A percentile compares a stretch with the other conserved stretches of the same genome.
phyloP scores from a whole-genome alignment of 2,113 vertebrate genomes.

The Dissostichus mawsoni region DNA sequence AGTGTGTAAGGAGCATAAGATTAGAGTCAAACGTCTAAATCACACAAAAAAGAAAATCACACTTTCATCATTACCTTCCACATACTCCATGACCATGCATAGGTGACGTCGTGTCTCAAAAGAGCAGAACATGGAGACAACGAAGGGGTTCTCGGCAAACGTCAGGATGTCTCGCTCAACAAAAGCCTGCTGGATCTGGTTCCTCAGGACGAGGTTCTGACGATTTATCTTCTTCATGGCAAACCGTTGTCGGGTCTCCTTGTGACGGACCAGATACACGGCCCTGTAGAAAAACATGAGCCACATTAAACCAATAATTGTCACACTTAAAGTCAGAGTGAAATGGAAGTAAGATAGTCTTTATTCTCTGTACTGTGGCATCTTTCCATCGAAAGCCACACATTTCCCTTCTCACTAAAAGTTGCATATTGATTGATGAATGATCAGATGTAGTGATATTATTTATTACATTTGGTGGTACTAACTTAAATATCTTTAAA shows the following conservation, averaged over 20 bases:
- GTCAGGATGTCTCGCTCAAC: conserved; percentile 98
- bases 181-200: conserved; percentile 99
- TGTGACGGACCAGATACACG: conserved; percentile 95
- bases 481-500: no score
- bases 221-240: conserved; percentile 99
- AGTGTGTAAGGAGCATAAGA: rapidly evolving
- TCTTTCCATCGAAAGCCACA: not conserved
- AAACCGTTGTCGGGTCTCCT: conserved; percentile 93
- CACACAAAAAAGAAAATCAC: not conserved
- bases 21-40: not conserved
- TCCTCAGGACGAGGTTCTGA: conserved; percentile 95
- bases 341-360: not conserved
- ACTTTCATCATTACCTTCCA: conserved; percentile 88
- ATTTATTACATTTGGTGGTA: no score
- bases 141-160: conserved; percentile 97
- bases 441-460: no score
- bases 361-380: not conserved
- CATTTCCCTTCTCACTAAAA: not conserved
- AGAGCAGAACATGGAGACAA: conserved; percentile 99
- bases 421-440: no score
- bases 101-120: conserved; percentile 96
- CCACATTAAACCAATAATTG: not conserved
- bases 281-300: conserved; percentile 82
- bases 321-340: not conserved
- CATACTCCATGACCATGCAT: conserved; percentile 99